Conservation (phyloP, 2,888 invertebrate genomes). For the Diarsia mendica region DNA sequence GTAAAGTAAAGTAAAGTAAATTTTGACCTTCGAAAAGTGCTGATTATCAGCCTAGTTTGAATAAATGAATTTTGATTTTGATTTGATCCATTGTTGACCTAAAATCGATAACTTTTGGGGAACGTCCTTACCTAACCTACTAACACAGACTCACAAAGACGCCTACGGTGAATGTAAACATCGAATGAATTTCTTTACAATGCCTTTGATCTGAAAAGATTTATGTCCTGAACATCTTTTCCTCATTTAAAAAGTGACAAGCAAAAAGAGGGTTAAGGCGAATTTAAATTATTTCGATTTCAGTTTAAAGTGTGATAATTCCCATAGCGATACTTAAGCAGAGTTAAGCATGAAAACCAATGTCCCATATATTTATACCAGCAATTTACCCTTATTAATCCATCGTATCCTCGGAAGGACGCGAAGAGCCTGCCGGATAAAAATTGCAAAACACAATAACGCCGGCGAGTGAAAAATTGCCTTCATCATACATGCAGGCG, state of each 20-base stretch:
- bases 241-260: not conserved
- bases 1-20: no score
- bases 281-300: not conserved
- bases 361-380: not conserved
- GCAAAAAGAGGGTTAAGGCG: not conserved
- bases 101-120: conserved; percentile 56
- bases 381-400: conserved; percentile 12
- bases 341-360: not conserved
- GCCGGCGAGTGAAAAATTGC: conserved; percentile 67
- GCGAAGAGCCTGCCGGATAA: conserved; percentile 55
- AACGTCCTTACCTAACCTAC: conserved; percentile 52
- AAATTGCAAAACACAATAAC: conserved; percentile 64
- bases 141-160: conserved; percentile 39
- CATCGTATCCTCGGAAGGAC: not conserved
- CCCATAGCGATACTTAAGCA: not conserved
- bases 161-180: conserved; percentile 9
- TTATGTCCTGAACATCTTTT: conserved; percentile 22
- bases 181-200: not conserved
- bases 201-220: conserved; percentile 18
- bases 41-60: no score
- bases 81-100: conserved; percentile 55
- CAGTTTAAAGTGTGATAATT: not conserved
- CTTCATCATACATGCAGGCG: conserved; percentile 67
- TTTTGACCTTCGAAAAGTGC: no score
- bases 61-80: no score